Conservation (phyloP, 2,113 vertebrate genomes). For the Phyllopteryx taeniolatus region DNA sequence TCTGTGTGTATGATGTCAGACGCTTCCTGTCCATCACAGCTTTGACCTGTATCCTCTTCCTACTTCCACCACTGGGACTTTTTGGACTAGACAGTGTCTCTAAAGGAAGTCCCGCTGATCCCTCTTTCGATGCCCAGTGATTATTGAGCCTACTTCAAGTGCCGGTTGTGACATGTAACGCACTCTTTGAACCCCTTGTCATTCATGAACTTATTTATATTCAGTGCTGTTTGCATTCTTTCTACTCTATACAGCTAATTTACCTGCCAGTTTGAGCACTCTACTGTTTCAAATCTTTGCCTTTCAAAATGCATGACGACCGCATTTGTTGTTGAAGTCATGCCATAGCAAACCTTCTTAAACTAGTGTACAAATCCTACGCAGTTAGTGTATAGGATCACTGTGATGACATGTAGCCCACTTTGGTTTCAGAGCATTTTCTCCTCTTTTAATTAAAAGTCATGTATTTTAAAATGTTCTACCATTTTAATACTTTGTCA, state of each 20-base stretch:
- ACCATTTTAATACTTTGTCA: conserved; percentile 36
- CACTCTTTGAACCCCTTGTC: conserved; percentile 25
- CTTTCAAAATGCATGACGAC: neutral
- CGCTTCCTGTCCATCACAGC: conserved; percentile 28
- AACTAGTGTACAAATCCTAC: conserved; percentile 14
- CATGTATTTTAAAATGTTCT: conserved; percentile 29
- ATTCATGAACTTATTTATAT: neutral
- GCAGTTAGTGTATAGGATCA: neutral
- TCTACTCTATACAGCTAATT: neutral
- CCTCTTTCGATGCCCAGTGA: conserved; percentile 25
- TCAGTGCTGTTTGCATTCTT: neutral
- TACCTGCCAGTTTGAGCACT: conserved; percentile 12
- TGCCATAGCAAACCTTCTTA: conserved; percentile 7
- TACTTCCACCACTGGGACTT: conserved; percentile 8
- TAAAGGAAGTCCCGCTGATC: conserved; percentile 7
- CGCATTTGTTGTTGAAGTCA: conserved; percentile 5
- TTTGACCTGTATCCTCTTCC: conserved; percentile 27
- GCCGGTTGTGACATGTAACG: conserved; percentile 34
- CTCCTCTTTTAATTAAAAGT: conserved; percentile 9
- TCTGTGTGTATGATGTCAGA: conserved; percentile 69
- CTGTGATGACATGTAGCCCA: conserved; percentile 35
- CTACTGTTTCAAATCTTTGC: conserved; percentile 1
- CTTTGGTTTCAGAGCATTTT: conserved; percentile 33
- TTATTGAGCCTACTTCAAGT: conserved; percentile 28
- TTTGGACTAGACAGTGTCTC: conserved; percentile 6